Percentiles rank a stretch among this genome's conserved stretches.
These are phyloP conservation scores for Nannoperca obscura DNA, from an alignment of 2,797 vertebrate genomes.

Conservation along the genomic window DNA sequence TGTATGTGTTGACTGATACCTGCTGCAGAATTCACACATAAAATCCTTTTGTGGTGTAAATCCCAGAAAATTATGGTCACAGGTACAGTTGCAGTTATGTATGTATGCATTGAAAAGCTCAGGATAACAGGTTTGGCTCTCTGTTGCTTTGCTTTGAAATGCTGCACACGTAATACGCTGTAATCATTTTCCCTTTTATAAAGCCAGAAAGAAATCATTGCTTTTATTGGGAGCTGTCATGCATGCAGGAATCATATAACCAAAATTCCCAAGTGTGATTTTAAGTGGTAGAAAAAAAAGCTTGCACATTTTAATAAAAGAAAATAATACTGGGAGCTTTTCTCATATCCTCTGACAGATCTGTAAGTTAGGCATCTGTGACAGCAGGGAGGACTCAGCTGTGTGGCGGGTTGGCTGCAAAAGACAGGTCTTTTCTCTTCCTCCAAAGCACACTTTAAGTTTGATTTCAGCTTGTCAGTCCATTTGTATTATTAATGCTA, in stretches of 20 bases:
- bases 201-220: constrained; percentile 35
- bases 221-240: constrained; percentile 70
- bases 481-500: constrained; percentile 32
- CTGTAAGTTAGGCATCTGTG: constrained; percentile 57
- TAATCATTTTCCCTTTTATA: constrained; percentile 21
- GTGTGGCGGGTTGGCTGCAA: constrained; percentile 14
- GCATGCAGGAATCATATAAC: constrained; percentile 52
- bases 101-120: constrained; percentile 30
- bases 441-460: constrained; percentile 38
- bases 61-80: constrained; percentile 31
- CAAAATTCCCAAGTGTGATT: constrained; percentile 67
- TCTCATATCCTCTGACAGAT: constrained; percentile 79
- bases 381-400: constrained; percentile 58
- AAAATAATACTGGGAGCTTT: constrained; percentile 68
- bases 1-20: constrained; percentile 26
- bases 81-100: constrained; percentile 28
- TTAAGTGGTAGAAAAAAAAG: constrained; percentile 42
- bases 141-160: constrained; percentile 34
- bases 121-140: constrained; percentile 1
- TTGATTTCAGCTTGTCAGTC: constrained; percentile 18
- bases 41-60: constrained; percentile 20
- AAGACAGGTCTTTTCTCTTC: constrained; percentile 28
- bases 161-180: background rate
- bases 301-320: constrained; percentile 74
- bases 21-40: constrained; percentile 33